A percentile compares a stretch with the other conserved stretches of the same genome.
Conservation (phyloP, 2,113 vertebrate species). For the Trachemys scripta region DNA sequence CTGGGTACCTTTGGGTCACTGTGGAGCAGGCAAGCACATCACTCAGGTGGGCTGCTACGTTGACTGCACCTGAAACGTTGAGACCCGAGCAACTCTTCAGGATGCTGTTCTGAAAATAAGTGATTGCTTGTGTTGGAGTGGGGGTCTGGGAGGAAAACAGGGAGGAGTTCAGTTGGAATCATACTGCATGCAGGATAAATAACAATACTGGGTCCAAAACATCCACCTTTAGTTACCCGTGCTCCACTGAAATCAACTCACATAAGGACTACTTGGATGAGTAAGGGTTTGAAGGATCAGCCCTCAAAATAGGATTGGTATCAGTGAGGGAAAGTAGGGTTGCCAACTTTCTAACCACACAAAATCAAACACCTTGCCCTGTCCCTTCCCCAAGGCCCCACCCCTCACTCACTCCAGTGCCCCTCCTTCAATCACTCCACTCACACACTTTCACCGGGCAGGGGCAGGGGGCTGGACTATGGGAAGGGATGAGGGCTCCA, state of each 20-base stretch:
- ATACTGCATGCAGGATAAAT: neutral
- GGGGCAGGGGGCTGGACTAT: too few relatives aligned
- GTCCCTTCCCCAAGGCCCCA: too few relatives aligned
- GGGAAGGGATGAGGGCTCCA: too few relatives aligned
- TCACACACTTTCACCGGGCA: too few relatives aligned
- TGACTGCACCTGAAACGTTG: neutral
- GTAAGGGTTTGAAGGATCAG: neutral
- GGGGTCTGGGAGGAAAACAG: neutral
- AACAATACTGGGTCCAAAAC: fast-evolving
- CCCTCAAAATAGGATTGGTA: fast-evolving
- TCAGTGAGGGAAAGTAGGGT: neutral
- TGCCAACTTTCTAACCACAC: too few relatives aligned
- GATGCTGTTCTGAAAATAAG: neutral
- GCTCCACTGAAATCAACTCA: neutral
- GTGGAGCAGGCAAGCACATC: too few relatives aligned
- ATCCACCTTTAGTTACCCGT: neutral
- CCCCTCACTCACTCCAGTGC: too few relatives aligned
- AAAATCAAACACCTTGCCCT: too few relatives aligned
- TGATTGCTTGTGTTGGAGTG: neutral
- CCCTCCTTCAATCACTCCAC: too few relatives aligned
- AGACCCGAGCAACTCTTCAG: fast-evolving
- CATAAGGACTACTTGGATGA: neutral
- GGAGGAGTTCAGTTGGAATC: neutral
- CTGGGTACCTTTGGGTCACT: neutral
- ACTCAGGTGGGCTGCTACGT: neutral